phyloP scores from a whole-genome alignment of 2,888 invertebrate genomes.

The Fragum fragum region DNA sequence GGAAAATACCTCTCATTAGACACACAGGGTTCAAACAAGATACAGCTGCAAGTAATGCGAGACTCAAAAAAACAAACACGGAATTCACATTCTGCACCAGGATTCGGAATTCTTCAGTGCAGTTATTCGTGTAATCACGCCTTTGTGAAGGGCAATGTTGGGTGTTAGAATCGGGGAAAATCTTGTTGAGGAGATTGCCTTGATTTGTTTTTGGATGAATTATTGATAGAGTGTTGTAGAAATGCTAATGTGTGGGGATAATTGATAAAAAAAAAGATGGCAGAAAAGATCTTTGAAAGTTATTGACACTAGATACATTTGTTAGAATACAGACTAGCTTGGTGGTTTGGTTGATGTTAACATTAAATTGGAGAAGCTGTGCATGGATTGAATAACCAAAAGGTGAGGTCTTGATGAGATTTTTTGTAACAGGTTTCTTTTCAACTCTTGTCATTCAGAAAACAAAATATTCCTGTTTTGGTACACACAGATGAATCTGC shows the following conservation, averaged over 20 bases:
- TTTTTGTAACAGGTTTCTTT: no score
- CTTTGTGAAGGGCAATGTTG: conserved; percentile 17
- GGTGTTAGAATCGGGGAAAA: conserved; percentile 10
- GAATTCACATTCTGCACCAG: conserved; percentile 4
- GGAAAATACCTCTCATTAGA: conserved; percentile 31
- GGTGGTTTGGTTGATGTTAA: no score
- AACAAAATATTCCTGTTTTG: no score
- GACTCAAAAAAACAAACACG: conserved; percentile 7
- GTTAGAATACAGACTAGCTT: background rate
- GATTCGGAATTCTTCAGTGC: conserved; percentile 17
- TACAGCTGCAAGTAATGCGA: background rate
- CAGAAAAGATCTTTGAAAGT: no score
- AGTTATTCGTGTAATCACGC: conserved; percentile 7
- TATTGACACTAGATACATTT: background rate
- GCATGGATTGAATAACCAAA: no score
- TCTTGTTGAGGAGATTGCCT: background rate
- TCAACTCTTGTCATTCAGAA: no score
- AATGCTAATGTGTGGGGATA: conserved; percentile 5
- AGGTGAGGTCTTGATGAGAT: no score
- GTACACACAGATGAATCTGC: no score
- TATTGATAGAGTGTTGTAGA: background rate
- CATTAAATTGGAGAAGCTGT: no score
- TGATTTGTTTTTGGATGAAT: conserved; percentile 14
- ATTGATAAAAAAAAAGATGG: conserved; percentile 3
- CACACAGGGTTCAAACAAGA: conserved; percentile 19